These are phyloP conservation scores for Polyergus mexicanus DNA, from an alignment of 1,140 invertebrate genomes.

Conservation along the genomic window DNA sequence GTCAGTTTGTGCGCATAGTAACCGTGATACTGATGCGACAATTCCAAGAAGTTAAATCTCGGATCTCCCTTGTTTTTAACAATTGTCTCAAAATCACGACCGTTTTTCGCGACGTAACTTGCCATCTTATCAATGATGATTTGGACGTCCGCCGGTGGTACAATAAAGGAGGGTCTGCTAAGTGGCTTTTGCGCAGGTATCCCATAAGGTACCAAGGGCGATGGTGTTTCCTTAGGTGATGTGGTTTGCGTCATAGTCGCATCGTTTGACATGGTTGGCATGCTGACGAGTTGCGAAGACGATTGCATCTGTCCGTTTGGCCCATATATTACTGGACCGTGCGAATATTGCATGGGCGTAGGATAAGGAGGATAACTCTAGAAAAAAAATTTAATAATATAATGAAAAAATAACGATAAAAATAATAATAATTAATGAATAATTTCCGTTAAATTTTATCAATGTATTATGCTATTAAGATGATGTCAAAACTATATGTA, in stretches of 20 bases:
- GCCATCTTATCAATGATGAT: slow-evolving; percentile 98
- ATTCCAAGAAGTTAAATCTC: slow-evolving; percentile 93
- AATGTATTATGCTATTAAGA: not conserved
- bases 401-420: not conserved
- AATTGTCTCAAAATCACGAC: slow-evolving; percentile 95
- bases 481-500: slow-evolving; percentile 15
- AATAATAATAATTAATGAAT: not conserved
- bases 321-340: slow-evolving; percentile 83
- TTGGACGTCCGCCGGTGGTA: slow-evolving; percentile 93
- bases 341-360: slow-evolving; percentile 83
- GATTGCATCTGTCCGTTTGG: slow-evolving; percentile 81
- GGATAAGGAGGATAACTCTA: slow-evolving; percentile 77
- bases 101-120: slow-evolving; percentile 97
- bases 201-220: slow-evolving; percentile 83
- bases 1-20: slow-evolving; percentile 91
- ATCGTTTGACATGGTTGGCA: slow-evolving; percentile 29
- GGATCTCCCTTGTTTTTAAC: slow-evolving; percentile 95
- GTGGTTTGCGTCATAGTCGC: slow-evolving; percentile 48
- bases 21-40: slow-evolving; percentile 90
- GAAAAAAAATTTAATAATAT: slow-evolving; percentile 35
- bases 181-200: slow-evolving; percentile 83
- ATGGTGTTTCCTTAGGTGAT: slow-evolving; percentile 71
- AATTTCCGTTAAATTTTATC: not conserved
- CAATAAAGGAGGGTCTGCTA: slow-evolving; percentile 86
- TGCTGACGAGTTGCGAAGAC: slow-evolving; percentile 55